Evolutionary conservation across 2,888 invertebrate genomes (phyloP).

Genomic region (Blomia tropicalis): DNA sequence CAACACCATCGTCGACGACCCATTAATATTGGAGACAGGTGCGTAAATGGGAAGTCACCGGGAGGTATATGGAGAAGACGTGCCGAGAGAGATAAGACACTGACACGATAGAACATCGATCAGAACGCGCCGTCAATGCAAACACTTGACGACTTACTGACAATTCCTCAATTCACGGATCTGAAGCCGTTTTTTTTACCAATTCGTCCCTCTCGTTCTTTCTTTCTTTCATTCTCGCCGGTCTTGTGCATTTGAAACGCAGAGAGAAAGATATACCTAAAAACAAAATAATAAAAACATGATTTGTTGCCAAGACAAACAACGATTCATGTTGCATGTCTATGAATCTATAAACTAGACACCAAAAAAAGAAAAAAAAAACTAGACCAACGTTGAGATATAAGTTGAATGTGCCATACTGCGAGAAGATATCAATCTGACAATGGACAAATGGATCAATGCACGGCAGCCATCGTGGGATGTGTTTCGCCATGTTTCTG

Average conservation of each 20-base stretch:
- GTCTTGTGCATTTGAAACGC: no score
- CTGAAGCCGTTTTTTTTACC: no score
- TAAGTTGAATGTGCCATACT: conserved; percentile 3
- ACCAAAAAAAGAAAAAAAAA: background rate
- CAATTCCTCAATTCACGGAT: conserved; percentile 2
- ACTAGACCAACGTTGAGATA: background rate
- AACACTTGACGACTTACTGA: background rate
- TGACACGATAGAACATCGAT: background rate
- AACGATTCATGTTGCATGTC: no score
- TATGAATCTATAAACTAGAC: no score
- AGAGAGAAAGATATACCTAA: no score
- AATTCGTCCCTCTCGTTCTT: no score
- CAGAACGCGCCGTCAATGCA: background rate
- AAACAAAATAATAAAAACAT: no score
- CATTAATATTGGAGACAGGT: conserved; percentile 8
- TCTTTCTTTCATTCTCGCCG: no score
- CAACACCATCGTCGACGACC: conserved; percentile 1
- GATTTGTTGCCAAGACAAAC: no score
- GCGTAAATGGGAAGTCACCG: conserved; percentile 15
- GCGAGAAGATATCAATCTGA: conserved; percentile 14
- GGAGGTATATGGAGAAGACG: conserved; percentile 9
- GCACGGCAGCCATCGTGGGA: background rate
- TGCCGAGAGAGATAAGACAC: background rate
- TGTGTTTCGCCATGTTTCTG: background rate
- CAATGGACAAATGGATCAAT: background rate